Evolutionary conservation across 2,797 vertebrate species (phyloP).

Genomic region (Melanotaenia pygmaea): DNA sequence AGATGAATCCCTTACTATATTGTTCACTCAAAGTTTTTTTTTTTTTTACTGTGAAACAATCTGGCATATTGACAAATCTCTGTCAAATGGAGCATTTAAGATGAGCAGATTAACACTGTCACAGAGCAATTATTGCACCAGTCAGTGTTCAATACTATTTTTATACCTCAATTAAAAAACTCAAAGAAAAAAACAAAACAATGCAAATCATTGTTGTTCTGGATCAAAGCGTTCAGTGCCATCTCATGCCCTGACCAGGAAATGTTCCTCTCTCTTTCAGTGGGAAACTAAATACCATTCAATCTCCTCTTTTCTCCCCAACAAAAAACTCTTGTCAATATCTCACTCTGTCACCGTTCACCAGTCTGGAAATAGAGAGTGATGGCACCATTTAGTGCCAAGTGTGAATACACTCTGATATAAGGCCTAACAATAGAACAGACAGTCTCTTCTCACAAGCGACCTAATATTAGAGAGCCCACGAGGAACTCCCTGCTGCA

Average conservation of each 20-base stretch:
- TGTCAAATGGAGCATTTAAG: not conserved
- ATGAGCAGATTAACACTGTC: not conserved
- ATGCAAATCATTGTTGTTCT: not conserved
- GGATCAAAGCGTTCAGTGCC: slow-evolving; percentile 16
- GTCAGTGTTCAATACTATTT: not conserved
- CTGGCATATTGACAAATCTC: slow-evolving; percentile 4
- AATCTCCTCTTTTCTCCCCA: slow-evolving; percentile 45
- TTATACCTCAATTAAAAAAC: not conserved
- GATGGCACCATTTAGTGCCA: slow-evolving; percentile 66
- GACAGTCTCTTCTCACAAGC: slow-evolving; percentile 53
- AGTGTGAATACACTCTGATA: slow-evolving; percentile 67
- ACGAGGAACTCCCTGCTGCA: slow-evolving; percentile 65
- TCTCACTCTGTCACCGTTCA: slow-evolving; percentile 51
- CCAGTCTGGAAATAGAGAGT: slow-evolving; percentile 64
- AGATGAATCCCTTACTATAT: not conserved
- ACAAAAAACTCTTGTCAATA: slow-evolving; percentile 67
- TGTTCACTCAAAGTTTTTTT: not conserved
- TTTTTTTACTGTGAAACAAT: not conserved
- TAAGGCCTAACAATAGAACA: slow-evolving; percentile 73
- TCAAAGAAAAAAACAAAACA: not conserved
- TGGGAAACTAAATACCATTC: slow-evolving; percentile 38
- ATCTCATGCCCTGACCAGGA: slow-evolving; percentile 35
- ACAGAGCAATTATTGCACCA: not conserved
- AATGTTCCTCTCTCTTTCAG: slow-evolving; percentile 43
- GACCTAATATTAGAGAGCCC: slow-evolving; percentile 63